A percentile compares a stretch with the other conserved stretches of the same genome.
These are phyloP conservation scores for Vipera latastei DNA, from an alignment of 2,797 vertebrate genomes.

Conservation along the genomic window DNA sequence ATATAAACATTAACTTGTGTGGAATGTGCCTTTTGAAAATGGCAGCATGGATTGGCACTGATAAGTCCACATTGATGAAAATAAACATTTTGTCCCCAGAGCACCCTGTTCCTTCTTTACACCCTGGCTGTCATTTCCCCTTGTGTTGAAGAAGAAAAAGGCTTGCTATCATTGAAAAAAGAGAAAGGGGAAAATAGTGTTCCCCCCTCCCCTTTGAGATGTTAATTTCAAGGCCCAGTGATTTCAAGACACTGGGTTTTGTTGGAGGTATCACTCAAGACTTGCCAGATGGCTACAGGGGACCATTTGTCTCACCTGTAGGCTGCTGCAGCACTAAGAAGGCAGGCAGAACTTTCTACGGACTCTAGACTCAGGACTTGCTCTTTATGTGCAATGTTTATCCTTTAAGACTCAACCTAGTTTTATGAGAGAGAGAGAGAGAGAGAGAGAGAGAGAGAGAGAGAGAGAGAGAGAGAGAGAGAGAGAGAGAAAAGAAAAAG, in stretches of 20 bases:
- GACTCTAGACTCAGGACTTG: constrained; percentile 50
- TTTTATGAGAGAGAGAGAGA: constrained; percentile 17
- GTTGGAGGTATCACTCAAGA: constrained; percentile 71
- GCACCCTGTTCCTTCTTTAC: constrained; percentile 42
- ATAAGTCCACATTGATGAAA: constrained; percentile 27
- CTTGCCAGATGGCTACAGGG: constrained; percentile 57
- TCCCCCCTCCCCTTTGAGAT: constrained; percentile 54
- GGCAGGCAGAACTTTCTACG: constrained; percentile 43
- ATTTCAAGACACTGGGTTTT: constrained; percentile 66
- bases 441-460: not conserved
- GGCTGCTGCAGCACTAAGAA: constrained; percentile 46
- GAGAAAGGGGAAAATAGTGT: constrained; percentile 49
- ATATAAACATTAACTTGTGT: not conserved
- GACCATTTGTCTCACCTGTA: constrained; percentile 68
- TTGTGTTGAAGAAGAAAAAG: constrained; percentile 66
- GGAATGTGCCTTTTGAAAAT: not conserved
- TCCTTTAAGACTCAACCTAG: constrained; percentile 41
- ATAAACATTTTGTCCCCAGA: constrained; percentile 49
- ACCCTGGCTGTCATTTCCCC: constrained; percentile 41
- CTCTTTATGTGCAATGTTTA: constrained; percentile 22
- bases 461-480: too few species aligned
- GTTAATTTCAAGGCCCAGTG: constrained; percentile 76
- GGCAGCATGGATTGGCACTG: constrained; percentile 5
- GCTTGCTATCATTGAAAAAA: constrained; percentile 58
- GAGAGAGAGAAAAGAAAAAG: not conserved